Evolutionary conservation across 2,888 invertebrate genomes (phyloP).

Genomic region (Hanleya hanleyi): DNA sequence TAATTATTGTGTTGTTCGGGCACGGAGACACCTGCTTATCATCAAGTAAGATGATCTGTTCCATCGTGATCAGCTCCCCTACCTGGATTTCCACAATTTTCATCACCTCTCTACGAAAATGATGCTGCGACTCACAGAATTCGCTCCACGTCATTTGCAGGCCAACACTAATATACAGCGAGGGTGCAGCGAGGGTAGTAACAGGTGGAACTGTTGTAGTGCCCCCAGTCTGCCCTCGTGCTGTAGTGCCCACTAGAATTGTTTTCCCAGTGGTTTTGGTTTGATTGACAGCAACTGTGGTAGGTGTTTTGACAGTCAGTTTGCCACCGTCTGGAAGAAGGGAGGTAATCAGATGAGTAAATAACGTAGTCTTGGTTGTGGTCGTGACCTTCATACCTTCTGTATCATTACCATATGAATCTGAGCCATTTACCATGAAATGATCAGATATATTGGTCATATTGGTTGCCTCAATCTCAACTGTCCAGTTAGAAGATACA

Average conservation of each 20-base stretch:
- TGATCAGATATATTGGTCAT: too few relatives aligned
- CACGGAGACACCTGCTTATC: not conserved
- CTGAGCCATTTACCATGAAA: too few relatives aligned
- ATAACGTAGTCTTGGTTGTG: not conserved
- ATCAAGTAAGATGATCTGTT: conserved; percentile 30
- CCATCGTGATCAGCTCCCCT: not conserved
- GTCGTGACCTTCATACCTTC: not conserved
- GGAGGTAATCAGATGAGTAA: not conserved
- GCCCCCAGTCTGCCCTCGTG: not conserved
- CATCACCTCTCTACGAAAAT: conserved; percentile 30
- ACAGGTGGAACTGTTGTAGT: not conserved
- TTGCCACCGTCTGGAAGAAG: not conserved
- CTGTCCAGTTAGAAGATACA: too few relatives aligned
- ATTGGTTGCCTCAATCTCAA: too few relatives aligned
- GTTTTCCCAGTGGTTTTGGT: not conserved
- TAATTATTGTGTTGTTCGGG: not conserved
- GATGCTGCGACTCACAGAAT: conserved; percentile 40
- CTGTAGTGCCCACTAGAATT: not conserved
- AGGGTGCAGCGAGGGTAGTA: conserved; percentile 22
- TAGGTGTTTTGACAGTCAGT: not conserved
- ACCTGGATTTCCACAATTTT: conserved; percentile 14
- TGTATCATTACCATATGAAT: not conserved
- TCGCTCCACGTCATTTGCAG: conserved; percentile 56
- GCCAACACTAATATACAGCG: conserved; percentile 48
- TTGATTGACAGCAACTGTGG: not conserved